Base-by-base conservation (phyloP, 2,797 vertebrate genomes). In the Crenichthys baileyi region DNA sequence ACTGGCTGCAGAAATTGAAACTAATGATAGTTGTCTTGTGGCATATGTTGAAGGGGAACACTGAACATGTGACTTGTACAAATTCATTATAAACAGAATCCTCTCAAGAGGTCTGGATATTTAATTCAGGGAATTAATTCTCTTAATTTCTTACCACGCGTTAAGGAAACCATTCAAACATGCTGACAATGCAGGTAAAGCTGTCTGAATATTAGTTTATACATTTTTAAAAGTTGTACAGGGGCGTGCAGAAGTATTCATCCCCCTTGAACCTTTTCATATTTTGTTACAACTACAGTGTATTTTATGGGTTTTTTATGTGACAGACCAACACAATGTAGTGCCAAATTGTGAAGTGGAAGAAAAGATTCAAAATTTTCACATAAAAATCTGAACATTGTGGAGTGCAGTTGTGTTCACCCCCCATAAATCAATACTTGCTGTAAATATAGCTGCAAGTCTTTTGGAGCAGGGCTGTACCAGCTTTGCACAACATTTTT, bases 11-110 rank as follows among this genome's bases (percentile, higher is more conserved):
- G 65, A 75, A 41, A 79, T 61, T 56, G 55, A 87, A 88, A 91
- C 85, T 82, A 90, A 89, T 84, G 79, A 85, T 67, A 79, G 72
- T 76, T 78, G 76, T 77, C 70, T 79, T 85, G 83, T 73, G 72
- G 86, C 76, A 36, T 71, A 73, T 76, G 76, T 86, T 78, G 76
- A 78, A 80, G 18, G 80, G 87, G 85, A 89, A 88, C 70, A 82
- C 44, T 50, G 24, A 41, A 63, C 2, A 7, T 72, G 70, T n/a
- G 44, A 53, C 39, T 7, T 63, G 76, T 76, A 51, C 16, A 39
- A 75, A 76, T 76, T 76, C 71, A 80, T 68, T 56, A 50, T 70
- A 80, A 78, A 74, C n/a, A 0, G 6, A 75, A 72, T 67, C 20
- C 9, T 71, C 60, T 24, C 51, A 76, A 72, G 51, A 82, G 50